A percentile compares a stretch with the other conserved stretches of the same genome.
phyloP scores from a whole-genome alignment of 64 coral and sea anemone species.

The Stichodactyla mertensii region DNA sequence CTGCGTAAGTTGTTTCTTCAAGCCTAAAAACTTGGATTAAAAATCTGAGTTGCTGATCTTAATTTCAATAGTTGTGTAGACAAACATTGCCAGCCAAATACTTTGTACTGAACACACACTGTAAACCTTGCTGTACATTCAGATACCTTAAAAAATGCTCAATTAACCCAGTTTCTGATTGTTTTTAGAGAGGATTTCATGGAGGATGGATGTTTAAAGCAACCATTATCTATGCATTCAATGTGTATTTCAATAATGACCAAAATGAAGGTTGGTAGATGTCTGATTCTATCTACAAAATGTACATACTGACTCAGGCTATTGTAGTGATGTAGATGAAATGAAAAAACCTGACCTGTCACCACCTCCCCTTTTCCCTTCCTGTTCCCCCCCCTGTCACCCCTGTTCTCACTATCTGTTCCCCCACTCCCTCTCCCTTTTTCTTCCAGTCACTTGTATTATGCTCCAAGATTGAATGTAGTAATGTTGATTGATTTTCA shows the following conservation, averaged over 20 bases:
- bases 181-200: conserved; percentile 72
- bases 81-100: too few relatives aligned
- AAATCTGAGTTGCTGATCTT: too few relatives aligned
- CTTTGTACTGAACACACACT: too few relatives aligned
- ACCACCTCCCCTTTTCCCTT: too few relatives aligned
- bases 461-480: neutral
- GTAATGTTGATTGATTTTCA: neutral
- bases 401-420: too few relatives aligned
- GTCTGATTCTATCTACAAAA: neutral
- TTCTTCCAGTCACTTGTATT: too few relatives aligned
- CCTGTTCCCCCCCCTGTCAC: too few relatives aligned
- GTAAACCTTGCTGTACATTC: neutral
- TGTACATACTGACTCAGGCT: too few relatives aligned
- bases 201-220: conserved; percentile 56
- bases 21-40: too few relatives aligned
- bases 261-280: conserved; percentile 57
- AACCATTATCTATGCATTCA: conserved; percentile 53
- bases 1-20: too few relatives aligned
- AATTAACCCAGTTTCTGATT: neutral
- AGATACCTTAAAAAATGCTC: neutral
- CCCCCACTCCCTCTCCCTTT: too few relatives aligned
- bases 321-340: neutral
- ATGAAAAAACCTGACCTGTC: neutral
- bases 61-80: too few relatives aligned
- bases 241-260: conserved; percentile 75